phyloP scores from a whole-genome alignment of 2,113 vertebrate species.

The Carettochelys insculpta region DNA sequence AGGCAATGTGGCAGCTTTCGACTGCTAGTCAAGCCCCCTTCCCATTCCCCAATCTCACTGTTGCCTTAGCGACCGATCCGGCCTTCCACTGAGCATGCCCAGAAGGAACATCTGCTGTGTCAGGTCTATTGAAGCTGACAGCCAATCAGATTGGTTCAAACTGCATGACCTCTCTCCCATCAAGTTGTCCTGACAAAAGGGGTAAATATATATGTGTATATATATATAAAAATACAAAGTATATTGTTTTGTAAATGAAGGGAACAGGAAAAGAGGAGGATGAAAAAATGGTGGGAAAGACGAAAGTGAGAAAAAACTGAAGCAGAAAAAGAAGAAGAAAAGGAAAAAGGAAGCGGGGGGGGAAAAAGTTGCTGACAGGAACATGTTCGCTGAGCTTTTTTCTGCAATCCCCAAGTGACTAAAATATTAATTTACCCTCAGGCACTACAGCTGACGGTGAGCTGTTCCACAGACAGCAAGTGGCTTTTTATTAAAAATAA shows the following conservation, averaged over 20 bases:
- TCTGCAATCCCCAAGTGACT: slow-evolving; percentile 87
- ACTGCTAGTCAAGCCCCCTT: slow-evolving; percentile 82
- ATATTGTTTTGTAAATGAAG: background rate
- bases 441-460: slow-evolving; percentile 82
- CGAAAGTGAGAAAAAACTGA: slow-evolving; percentile 2
- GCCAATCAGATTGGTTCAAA: slow-evolving; percentile 87
- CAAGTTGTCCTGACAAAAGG: slow-evolving; percentile 61
- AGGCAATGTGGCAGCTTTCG: slow-evolving; percentile 96
- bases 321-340: slow-evolving; percentile 48
- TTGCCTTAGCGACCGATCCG: slow-evolving; percentile 84
- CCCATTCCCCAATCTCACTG: slow-evolving; percentile 76
- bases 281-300: background rate
- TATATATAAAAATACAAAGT: background rate
- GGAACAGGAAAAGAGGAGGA: background rate
- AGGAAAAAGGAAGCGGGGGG: slow-evolving; percentile 56
- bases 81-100: slow-evolving; percentile 85
- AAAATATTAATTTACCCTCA: slow-evolving; percentile 96
- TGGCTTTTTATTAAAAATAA: slow-evolving; percentile 88
- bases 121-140: slow-evolving; percentile 87
- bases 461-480: slow-evolving; percentile 84
- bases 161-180: slow-evolving; percentile 75
- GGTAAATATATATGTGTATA: background rate
- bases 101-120: slow-evolving; percentile 82
- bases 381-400: slow-evolving; percentile 73
- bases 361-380: slow-evolving; percentile 84